Conservation (phyloP, 2,888 invertebrate genomes). For the Paralinhomoeus sp. region DNA sequence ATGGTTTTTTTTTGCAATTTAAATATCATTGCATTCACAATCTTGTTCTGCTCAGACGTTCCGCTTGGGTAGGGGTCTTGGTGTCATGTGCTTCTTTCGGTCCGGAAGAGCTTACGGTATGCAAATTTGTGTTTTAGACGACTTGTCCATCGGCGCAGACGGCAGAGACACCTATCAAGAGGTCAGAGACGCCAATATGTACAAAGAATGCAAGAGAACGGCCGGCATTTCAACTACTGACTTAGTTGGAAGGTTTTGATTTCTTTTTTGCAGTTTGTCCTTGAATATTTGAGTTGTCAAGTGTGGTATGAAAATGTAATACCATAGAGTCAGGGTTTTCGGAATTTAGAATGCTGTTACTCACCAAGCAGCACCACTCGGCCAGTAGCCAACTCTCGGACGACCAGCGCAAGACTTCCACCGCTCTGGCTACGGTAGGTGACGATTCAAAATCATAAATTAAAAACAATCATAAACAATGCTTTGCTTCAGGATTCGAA, state of each 20-base stretch:
- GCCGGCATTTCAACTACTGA: constrained; percentile 76
- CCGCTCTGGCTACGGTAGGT: too few species aligned
- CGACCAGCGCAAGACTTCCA: too few species aligned
- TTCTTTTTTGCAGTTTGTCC: constrained; percentile 1
- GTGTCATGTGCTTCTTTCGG: background rate
- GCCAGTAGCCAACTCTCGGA: too few species aligned
- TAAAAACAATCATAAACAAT: too few species aligned
- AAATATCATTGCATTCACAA: too few species aligned
- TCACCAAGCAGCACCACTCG: constrained; percentile 44
- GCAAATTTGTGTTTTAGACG: constrained; percentile 40
- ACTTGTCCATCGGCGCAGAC: constrained; percentile 86
- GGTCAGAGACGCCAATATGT: constrained; percentile 69
- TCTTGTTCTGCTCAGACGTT: too few species aligned
- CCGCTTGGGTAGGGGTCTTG: too few species aligned
- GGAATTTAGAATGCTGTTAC: constrained; percentile 54
- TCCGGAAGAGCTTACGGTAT: background rate
- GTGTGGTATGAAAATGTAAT: too few species aligned
- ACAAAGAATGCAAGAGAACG: constrained; percentile 70
- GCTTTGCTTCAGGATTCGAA: too few species aligned
- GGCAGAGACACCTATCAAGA: constrained; percentile 74
- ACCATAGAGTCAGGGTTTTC: background rate
- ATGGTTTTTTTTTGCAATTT: too few species aligned
- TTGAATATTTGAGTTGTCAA: too few species aligned
- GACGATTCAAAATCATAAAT: too few species aligned
- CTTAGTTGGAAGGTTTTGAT: background rate